A percentile compares a stretch with the other conserved stretches of the same genome.
phyloP scores from a whole-genome alignment of 2,113 vertebrate genomes.

The Colossoma macropomum region DNA sequence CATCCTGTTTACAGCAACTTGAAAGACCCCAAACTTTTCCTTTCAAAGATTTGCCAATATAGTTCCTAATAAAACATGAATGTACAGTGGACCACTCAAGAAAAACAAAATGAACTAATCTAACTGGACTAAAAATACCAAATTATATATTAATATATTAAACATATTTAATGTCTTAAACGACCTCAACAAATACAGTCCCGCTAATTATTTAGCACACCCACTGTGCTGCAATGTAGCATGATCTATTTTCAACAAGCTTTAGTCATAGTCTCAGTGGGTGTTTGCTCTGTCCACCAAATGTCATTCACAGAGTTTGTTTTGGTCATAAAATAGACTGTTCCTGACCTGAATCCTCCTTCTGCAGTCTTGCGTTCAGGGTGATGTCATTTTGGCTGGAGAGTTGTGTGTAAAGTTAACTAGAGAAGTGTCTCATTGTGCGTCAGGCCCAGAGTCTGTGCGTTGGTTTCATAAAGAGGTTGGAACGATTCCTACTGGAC shows the following conservation, averaged over 20 bases:
- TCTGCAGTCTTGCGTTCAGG: constrained; percentile 18
- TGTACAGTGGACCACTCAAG: neutral
- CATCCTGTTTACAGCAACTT: neutral
- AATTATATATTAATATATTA: neutral
- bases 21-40: neutral
- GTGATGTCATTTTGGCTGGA: neutral
- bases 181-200: neutral
- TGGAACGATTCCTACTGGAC: constrained; percentile 41
- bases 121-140: neutral
- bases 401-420: neutral
- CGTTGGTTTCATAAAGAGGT: constrained; percentile 41
- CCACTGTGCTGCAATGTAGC: neutral
- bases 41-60: neutral
- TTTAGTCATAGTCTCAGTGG: neutral
- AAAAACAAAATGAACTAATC: neutral
- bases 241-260: neutral
- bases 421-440: constrained; percentile 28
- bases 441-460: constrained; percentile 54
- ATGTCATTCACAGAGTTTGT: constrained; percentile 2
- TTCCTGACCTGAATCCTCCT: neutral
- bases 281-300: neutral
- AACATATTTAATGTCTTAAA: no score
- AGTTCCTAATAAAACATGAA: neutral
- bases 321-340: neutral
- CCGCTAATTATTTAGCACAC: neutral